Evolutionary conservation across 2,113 vertebrate genomes (phyloP).

Genomic region (Rhodinocichla rosea): DNA sequence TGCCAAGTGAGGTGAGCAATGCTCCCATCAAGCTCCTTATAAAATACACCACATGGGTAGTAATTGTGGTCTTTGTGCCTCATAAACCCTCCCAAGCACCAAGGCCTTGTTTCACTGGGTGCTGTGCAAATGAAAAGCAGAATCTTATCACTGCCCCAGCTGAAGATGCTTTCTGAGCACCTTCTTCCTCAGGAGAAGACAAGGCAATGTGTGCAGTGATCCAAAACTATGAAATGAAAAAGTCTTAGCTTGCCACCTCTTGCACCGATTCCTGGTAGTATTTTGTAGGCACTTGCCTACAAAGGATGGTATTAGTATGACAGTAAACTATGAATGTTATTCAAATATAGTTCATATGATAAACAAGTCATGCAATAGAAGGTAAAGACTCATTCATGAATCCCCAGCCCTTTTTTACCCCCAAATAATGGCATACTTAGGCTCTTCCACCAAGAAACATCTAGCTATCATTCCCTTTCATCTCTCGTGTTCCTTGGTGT

Average conservation of each 20-base stretch:
- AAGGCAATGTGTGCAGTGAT: background rate
- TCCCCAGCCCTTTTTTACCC: background rate
- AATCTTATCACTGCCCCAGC: background rate
- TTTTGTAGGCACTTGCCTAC: background rate
- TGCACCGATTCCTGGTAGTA: accelerated
- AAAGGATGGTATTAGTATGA: background rate
- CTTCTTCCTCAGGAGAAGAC: background rate
- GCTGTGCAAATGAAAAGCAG: background rate
- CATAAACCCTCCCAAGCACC: background rate
- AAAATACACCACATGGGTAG: accelerated
- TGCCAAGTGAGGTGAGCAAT: background rate
- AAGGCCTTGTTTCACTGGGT: background rate
- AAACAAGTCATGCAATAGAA: background rate
- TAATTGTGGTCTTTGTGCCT: background rate
- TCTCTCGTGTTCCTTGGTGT: background rate
- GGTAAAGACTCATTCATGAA: background rate
- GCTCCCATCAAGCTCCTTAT: background rate
- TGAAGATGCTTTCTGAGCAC: background rate
- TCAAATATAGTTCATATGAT: background rate
- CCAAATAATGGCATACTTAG: background rate
- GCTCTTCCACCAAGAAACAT: background rate
- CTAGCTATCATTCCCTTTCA: background rate
- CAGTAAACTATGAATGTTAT: background rate
- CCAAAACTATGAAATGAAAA: background rate
- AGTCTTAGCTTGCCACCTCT: background rate